These are phyloP conservation scores for Chromoteleia sp. DNA, from an alignment of 2,888 invertebrate genomes.

Conservation along the genomic window DNA sequence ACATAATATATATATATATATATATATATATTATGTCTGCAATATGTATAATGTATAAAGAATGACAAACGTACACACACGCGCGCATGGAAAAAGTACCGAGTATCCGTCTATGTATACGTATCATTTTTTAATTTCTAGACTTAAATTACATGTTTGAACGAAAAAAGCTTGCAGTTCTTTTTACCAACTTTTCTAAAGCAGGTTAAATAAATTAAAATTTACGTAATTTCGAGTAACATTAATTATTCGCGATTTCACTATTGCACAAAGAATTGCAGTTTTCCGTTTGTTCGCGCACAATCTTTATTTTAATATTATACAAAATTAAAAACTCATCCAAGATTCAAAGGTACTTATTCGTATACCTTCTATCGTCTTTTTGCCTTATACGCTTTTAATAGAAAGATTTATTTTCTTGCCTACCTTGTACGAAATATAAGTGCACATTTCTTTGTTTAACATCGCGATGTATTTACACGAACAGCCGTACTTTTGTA, in stretches of 20 bases:
- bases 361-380: slow-evolving; percentile 35
- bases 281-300: slow-evolving; percentile 30
- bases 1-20: slow-evolving; percentile 36
- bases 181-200: slow-evolving; percentile 41
- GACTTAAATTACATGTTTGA: slow-evolving; percentile 49
- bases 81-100: background rate
- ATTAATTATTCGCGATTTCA: slow-evolving; percentile 47
- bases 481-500: slow-evolving; percentile 19
- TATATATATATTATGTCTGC: slow-evolving; percentile 6
- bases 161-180: slow-evolving; percentile 48
- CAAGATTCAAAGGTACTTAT: slow-evolving; percentile 40
- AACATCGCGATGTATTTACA: slow-evolving; percentile 41
- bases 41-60: slow-evolving; percentile 56
- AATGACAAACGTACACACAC: slow-evolving; percentile 27
- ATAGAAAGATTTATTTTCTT: slow-evolving; percentile 58
- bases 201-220: slow-evolving; percentile 57
- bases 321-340: slow-evolving; percentile 53
- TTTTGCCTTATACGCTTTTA: slow-evolving; percentile 39
- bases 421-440: slow-evolving; percentile 39
- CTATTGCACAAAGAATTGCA: slow-evolving; percentile 44
- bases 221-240: slow-evolving; percentile 57
- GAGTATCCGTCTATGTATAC: slow-evolving; percentile 25
- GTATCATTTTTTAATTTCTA: slow-evolving; percentile 46
- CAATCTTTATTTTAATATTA: slow-evolving; percentile 55
- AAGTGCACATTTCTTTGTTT: slow-evolving; percentile 46